Conservation (phyloP, 2,113 vertebrate species). For the Mus spicilegus region DNA sequence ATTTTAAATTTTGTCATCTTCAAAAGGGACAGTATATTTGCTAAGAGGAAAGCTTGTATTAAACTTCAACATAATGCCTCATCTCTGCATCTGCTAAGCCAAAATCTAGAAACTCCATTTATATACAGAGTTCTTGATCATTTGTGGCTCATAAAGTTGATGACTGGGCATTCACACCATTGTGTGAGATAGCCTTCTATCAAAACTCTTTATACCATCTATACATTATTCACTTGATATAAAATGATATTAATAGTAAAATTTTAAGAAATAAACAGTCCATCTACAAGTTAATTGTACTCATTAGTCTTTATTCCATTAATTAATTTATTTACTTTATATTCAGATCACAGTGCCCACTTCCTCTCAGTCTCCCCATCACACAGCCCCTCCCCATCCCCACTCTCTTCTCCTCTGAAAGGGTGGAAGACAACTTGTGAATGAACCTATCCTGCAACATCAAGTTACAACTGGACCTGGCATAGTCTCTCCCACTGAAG, state of each 20-base stretch:
- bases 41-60: not conserved
- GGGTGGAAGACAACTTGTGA: no score
- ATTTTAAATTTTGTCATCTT: not conserved
- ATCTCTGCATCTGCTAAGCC: slow-evolving; percentile 7
- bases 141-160: not conserved
- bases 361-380: no score
- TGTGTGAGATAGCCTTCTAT: not conserved
- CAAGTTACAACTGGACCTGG: no score
- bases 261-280: slow-evolving; percentile 1
- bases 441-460: no score
- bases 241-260: not conserved
- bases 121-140: slow-evolving; percentile 23
- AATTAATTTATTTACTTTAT: no score
- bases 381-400: no score
- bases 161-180: not conserved
- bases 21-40: not conserved
- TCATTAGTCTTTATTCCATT: not conserved
- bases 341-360: no score
- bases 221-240: not conserved
- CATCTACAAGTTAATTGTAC: not conserved
- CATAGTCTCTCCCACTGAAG: no score
- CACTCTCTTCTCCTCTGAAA: no score
- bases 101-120: slow-evolving; percentile 19
- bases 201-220: not conserved
- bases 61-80: not conserved